Conservation (phyloP, 2,113 vertebrate genomes). For the Calonectris borealis region DNA sequence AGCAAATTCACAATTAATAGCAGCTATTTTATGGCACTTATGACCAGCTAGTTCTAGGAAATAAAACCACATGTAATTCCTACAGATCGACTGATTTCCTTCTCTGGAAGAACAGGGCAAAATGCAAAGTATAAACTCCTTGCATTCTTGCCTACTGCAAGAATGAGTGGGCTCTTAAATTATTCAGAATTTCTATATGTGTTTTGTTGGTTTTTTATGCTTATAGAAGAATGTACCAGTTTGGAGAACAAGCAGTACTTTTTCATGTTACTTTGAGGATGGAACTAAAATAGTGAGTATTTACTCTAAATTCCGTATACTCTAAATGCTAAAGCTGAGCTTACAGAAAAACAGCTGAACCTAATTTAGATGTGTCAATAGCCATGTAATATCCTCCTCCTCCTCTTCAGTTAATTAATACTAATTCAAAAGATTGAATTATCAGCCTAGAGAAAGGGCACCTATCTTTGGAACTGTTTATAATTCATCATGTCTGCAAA, state of each 20-base stretch:
- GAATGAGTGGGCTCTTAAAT: neutral
- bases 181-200: neutral
- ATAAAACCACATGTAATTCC: neutral
- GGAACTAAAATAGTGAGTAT: constrained; percentile 2
- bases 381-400: neutral
- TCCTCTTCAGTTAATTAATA: constrained; percentile 30
- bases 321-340: constrained; percentile 18
- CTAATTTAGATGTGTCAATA: constrained; percentile 27
- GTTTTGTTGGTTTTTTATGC: neutral
- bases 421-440: neutral
- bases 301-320: neutral
- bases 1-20: neutral
- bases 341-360: constrained; percentile 13
- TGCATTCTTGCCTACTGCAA: neutral
- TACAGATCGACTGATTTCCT: neutral
- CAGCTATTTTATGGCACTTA: neutral
- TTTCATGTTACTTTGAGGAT: neutral
- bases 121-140: neutral
- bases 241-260: constrained; percentile 31
- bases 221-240: neutral
- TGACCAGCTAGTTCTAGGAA: neutral
- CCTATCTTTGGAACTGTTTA: constrained; percentile 22
- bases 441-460: constrained; percentile 9
- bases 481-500: constrained; percentile 12
- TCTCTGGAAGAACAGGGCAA: neutral